A percentile compares a stretch with the other conserved stretches of the same genome.
phyloP scores from a whole-genome alignment of 2,888 invertebrate species.

The Limnephilus auricula region DNA sequence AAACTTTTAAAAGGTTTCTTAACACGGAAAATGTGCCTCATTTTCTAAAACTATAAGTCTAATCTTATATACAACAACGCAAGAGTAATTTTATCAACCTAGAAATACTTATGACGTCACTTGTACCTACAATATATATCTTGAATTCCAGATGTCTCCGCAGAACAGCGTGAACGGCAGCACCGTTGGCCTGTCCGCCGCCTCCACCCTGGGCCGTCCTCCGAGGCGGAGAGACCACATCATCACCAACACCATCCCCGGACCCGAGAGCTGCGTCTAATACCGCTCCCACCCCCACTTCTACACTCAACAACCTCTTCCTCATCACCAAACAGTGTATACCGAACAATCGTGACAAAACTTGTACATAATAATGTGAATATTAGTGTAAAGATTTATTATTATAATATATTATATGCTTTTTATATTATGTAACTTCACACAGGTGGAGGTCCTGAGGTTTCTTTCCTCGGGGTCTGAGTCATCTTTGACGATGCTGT shows the following conservation, averaged over 20 bases:
- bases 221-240: constrained; percentile 83
- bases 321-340: constrained; percentile 27
- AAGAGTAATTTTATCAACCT: background rate
- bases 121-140: background rate
- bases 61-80: too few relatives aligned
- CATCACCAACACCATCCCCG: constrained; percentile 90
- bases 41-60: too few relatives aligned
- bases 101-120: background rate
- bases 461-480: background rate
- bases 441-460: background rate
- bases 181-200: constrained; percentile 62
- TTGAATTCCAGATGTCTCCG: constrained; percentile 65
- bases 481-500: background rate
- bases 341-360: constrained; percentile 42
- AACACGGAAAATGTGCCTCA: too few relatives aligned
- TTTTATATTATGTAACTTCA: background rate
- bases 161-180: constrained; percentile 61
- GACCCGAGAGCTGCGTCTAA: constrained; percentile 92
- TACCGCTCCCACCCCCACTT: background rate
- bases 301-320: background rate
- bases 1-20: too few relatives aligned
- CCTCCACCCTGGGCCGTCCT: constrained; percentile 62
- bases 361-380: background rate
- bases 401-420: background rate
- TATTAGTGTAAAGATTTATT: background rate